Evolutionary conservation across 2,113 vertebrate species (phyloP).

Genomic region (Oncorhynchus tshawytscha): DNA sequence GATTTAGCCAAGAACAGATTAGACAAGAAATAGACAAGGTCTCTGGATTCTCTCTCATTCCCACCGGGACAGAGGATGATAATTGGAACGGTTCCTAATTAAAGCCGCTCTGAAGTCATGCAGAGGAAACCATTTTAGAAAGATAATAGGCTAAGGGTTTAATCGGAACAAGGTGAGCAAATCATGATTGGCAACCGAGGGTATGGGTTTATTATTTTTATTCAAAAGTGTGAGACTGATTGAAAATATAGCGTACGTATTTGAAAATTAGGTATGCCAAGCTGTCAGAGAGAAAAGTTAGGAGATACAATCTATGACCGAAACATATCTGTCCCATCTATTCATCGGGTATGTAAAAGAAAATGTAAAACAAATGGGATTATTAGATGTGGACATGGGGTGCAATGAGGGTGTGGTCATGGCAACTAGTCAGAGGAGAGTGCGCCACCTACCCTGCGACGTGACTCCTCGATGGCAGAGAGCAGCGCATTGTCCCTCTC

Average conservation of each 20-base stretch:
- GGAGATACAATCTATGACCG: too few relatives aligned
- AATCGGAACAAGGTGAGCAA: slow-evolving; percentile 17
- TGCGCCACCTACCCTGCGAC: slow-evolving; percentile 77
- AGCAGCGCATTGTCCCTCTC: slow-evolving; percentile 84
- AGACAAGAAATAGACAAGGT: too few relatives aligned
- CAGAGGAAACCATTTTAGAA: slow-evolving; percentile 65
- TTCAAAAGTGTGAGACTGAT: too few relatives aligned
- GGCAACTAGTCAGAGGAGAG: background rate
- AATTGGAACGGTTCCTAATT: slow-evolving; percentile 75
- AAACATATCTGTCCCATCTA: too few relatives aligned
- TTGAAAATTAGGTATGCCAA: too few relatives aligned
- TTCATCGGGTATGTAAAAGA: too few relatives aligned
- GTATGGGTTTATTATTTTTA: too few relatives aligned
- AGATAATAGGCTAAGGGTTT: slow-evolving; percentile 24
- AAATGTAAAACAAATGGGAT: background rate
- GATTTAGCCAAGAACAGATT: background rate
- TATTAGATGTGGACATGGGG: background rate
- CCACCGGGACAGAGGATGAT: slow-evolving; percentile 53
- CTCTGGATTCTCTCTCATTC: slow-evolving; percentile 17
- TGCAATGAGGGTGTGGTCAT: background rate
- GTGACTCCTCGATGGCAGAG: slow-evolving; percentile 84
- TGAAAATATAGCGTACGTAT: too few relatives aligned
- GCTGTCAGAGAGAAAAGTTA: too few relatives aligned
- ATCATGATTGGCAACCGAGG: background rate
- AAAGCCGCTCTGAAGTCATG: slow-evolving; percentile 64